Evolutionary conservation across 2,113 vertebrate species (phyloP).

Genomic region (Tylochromis polylepis): DNA sequence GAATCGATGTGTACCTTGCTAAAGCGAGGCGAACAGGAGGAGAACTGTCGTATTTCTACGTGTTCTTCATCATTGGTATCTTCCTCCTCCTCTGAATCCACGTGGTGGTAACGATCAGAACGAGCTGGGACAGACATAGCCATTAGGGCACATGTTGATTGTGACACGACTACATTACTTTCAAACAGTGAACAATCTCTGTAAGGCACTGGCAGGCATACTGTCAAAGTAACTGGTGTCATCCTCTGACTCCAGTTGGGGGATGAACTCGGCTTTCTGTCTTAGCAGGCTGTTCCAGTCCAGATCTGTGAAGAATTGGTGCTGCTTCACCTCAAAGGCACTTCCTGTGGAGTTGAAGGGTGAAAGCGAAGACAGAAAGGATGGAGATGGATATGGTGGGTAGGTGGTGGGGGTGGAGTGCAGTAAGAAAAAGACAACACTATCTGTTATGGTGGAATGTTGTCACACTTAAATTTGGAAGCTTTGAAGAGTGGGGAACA

Average conservation of each 20-base stretch:
- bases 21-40: constrained; percentile 93
- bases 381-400: neutral
- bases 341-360: constrained; percentile 72
- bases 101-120: constrained; percentile 88
- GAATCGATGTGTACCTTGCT: constrained; percentile 79
- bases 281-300: constrained; percentile 96
- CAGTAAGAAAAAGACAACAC: neutral
- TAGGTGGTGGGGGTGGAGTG: neutral
- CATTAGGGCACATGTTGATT: neutral
- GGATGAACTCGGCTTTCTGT: constrained; percentile 98
- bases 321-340: constrained; percentile 93
- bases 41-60: constrained; percentile 93
- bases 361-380: neutral
- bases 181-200: neutral
- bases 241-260: constrained; percentile 94
- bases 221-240: constrained; percentile 99
- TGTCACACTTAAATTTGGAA: neutral
- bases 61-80: constrained; percentile 94
- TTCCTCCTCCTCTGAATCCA: constrained; percentile 95
- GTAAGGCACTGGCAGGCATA: constrained; percentile 32
- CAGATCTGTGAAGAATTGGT: constrained; percentile 88
- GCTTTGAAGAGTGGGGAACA: neutral
- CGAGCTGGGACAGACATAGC: constrained; percentile 80
- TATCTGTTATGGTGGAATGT: neutral
- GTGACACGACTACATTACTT: neutral